A percentile compares a stretch with the other conserved stretches of the same genome.
Conservation (phyloP, 2,888 invertebrate species). For the Mystacides longicornis region DNA sequence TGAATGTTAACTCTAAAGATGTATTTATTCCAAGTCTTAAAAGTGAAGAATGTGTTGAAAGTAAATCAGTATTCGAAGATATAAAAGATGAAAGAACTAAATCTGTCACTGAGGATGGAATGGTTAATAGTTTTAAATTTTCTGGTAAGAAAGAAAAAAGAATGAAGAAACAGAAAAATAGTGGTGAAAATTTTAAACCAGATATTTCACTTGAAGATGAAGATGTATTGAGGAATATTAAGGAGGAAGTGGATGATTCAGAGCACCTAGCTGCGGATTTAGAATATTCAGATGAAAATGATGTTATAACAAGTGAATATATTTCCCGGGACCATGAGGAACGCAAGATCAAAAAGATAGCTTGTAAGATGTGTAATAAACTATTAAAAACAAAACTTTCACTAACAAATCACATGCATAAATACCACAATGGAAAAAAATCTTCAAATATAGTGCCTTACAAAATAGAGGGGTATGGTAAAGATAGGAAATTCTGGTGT, state of each 20-base stretch:
- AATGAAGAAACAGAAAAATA: not conserved
- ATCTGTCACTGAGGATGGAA: not conserved
- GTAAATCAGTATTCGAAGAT: not conserved
- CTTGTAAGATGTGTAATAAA: not conserved
- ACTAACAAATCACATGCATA: not conserved
- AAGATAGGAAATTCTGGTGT: slow-evolving; percentile 39
- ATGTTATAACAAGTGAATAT: not conserved
- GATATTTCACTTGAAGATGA: not conserved
- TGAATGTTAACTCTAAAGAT: not conserved
- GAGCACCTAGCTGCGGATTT: not conserved
- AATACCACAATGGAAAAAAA: not conserved
- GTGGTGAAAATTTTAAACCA: not conserved
- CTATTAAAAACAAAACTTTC: not conserved
- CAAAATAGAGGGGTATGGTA: slow-evolving; percentile 34
- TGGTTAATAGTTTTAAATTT: too few relatives aligned
- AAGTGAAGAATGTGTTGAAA: not conserved
- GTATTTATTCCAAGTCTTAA: not conserved
- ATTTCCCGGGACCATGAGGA: too few relatives aligned
- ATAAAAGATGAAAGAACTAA: not conserved
- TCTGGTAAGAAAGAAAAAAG: not conserved
- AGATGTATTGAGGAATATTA: not conserved
- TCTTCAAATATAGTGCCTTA: not conserved
- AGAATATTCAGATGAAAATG: not conserved
- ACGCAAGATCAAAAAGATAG: not conserved
- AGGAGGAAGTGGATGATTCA: not conserved